Conservation (phyloP, 2,888 invertebrate species). For the Laspeyria flexula region DNA sequence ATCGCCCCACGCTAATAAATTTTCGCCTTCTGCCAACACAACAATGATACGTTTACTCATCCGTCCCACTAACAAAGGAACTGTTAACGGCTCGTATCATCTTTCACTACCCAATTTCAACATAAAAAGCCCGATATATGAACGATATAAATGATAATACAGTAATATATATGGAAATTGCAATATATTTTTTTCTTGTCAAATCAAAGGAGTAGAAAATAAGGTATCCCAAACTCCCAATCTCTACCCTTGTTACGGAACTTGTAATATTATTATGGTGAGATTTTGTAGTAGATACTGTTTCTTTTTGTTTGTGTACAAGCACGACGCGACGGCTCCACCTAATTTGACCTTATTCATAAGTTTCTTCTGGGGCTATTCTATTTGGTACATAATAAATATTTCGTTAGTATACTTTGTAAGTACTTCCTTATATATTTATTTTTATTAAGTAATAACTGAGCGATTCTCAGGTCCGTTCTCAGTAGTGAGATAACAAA, state of each 20-base stretch:
- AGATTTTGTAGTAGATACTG: no score
- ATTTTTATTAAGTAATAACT: no score
- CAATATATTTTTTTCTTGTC: conserved; percentile 22
- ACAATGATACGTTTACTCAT: neutral
- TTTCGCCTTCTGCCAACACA: neutral
- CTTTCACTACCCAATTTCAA: conserved; percentile 16
- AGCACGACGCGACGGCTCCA: no score
- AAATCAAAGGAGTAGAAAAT: conserved; percentile 17
- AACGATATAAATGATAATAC: conserved; percentile 37
- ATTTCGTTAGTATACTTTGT: no score
- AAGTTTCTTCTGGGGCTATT: no score
- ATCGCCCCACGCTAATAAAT: neutral
- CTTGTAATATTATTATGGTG: neutral
- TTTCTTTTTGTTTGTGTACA: no score
- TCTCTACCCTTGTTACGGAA: conserved; percentile 9
- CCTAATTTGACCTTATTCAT: no score
- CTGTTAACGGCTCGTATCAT: conserved; percentile 16
- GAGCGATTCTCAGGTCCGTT: no score
- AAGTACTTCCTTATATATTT: no score
- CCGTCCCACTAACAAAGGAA: conserved; percentile 3
- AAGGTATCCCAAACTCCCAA: conserved; percentile 4
- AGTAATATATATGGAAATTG: conserved; percentile 34
- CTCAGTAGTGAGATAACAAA: no score
- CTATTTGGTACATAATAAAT: no score
- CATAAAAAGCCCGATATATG: conserved; percentile 13